A percentile compares a stretch with the other conserved stretches of the same genome.
Conservation (phyloP, 2,797 vertebrate genomes). For the Falco cherrug region DNA sequence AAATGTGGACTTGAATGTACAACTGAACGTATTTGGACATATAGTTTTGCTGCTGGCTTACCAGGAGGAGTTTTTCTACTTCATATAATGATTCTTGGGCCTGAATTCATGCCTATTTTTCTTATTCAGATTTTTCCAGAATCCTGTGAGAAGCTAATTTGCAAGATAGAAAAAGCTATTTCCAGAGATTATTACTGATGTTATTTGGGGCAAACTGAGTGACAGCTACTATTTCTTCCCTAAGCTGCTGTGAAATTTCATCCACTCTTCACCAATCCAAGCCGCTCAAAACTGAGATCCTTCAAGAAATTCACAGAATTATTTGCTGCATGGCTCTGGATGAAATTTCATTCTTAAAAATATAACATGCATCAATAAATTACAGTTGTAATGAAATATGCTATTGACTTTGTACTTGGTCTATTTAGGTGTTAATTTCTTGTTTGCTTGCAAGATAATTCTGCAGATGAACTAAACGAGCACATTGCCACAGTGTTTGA, state of each 20-base stretch:
- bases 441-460: background rate
- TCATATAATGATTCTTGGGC: background rate
- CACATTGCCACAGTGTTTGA: background rate
- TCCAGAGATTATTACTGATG: constrained; percentile 33
- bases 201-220: constrained; percentile 57
- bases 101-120: constrained; percentile 8
- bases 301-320: background rate
- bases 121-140: background rate
- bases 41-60: background rate
- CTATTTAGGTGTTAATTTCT: background rate
- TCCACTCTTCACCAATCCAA: background rate
- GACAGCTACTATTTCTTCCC: constrained; percentile 32
- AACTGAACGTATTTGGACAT: background rate
- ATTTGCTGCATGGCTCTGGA: background rate
- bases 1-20: background rate
- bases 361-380: background rate
- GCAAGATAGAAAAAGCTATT: constrained; percentile 34
- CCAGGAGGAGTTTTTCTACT: background rate
- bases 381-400: background rate
- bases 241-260: constrained; percentile 46
- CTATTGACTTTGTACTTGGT: background rate
- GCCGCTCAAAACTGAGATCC: background rate
- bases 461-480: background rate
- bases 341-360: background rate
- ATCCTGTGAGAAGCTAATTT: constrained; percentile 24